Base-by-base conservation (phyloP, 2,113 vertebrate genomes). In the Paraplagusia blochii region DNA sequence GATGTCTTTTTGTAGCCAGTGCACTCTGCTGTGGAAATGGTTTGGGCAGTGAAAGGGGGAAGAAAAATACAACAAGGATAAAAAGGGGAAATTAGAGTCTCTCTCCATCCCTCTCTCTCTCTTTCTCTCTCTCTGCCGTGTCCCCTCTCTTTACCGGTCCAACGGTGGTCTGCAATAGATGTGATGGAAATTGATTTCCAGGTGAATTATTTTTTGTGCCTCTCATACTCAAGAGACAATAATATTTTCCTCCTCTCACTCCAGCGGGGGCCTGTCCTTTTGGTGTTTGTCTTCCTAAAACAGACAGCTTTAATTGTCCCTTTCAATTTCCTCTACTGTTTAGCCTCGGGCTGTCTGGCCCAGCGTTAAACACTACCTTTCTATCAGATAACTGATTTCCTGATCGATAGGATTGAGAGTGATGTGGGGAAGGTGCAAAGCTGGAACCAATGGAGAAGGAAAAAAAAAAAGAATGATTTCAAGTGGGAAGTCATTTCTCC, bases 161-260 rank as follows among this genome's bases (percentile, higher is more conserved):
- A 77, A 85, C 66, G 59, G 29, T 63, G 55, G 45, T 65, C 70
- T 29, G 69, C 83, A 85, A 88, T 85, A 72, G 68, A 77, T 38
- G 65, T 77, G 80, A 87, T 87, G 76, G 70, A 89, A 90, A 90
- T 89, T 82, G 87, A 90, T 89, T 88, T 88, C 69, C 77, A 57
- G 83, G 83, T 83, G 81, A 88, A 85, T 89, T 89, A 89, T 88
- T 86, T 55, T 33, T 44, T 34, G 58, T 13, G 45, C 44, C 63
- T 64, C 59, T 72, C 56, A 64, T 63, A 69, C 72, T 76, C 15
- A 16, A 19, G 43, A 70, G 72, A 79, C 69, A 62, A 68, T 77
- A 69, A 69, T 66, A 63, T 45, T 10, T 9, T 18, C 44, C 29
- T 7, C 22, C 35, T 49, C 18, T 15, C 11, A 33, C 18, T 38